These are phyloP conservation scores for Galeopterus variegatus DNA, from an alignment of 2,113 vertebrate species.

Conservation along the genomic window DNA sequence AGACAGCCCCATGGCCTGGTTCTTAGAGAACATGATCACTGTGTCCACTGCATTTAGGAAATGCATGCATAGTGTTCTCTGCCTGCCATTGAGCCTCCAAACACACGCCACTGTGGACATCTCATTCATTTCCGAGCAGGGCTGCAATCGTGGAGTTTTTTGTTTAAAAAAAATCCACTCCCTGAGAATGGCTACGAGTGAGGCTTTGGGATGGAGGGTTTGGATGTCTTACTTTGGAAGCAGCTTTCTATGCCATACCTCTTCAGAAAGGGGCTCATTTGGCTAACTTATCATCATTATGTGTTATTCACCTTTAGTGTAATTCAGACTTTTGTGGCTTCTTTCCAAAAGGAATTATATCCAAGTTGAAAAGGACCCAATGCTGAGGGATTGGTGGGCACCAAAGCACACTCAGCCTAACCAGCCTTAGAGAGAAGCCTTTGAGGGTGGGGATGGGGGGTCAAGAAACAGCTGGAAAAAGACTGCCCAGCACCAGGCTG, in stretches of 20 bases:
- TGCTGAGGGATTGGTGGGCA: background rate
- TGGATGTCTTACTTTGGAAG: background rate
- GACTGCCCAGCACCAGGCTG: background rate
- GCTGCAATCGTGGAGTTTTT: background rate
- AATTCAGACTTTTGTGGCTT: slow-evolving; percentile 4
- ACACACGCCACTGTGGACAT: background rate
- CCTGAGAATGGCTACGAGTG: background rate
- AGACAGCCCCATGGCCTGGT: background rate
- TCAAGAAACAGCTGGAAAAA: background rate
- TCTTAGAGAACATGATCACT: background rate
- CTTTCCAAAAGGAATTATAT: slow-evolving; percentile 43
- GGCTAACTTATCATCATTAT: background rate
- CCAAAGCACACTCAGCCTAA: background rate
- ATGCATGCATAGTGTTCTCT: rapidly evolving
- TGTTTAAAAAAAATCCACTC: background rate
- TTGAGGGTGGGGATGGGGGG: no score
- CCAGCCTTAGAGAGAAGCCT: background rate
- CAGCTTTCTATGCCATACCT: background rate
- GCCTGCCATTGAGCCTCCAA: background rate
- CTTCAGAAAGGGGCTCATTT: background rate
- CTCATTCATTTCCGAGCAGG: background rate
- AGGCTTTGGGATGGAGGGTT: background rate
- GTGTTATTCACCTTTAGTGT: slow-evolving; percentile 12
- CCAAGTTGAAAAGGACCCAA: slow-evolving; percentile 32
- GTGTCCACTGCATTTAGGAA: background rate